A percentile compares a stretch with the other conserved stretches of the same genome.
phyloP scores from a whole-genome alignment of 2,797 vertebrate genomes.

The Coluber constrictor region DNA sequence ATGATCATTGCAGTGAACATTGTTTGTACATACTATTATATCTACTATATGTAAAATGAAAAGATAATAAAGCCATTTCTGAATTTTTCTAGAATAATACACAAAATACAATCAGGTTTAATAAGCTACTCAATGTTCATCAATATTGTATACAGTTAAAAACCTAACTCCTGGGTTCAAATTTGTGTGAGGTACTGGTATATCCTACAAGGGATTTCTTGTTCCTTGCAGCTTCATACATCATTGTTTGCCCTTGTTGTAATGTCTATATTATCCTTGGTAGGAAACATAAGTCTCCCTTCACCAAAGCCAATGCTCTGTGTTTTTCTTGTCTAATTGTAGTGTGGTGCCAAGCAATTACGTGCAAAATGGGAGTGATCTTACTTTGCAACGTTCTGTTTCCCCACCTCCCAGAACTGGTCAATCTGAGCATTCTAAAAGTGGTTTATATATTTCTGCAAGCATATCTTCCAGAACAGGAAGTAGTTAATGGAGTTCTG shows the following conservation, averaged over 20 bases:
- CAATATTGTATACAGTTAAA: background rate
- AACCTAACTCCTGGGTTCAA: background rate
- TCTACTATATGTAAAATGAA: background rate
- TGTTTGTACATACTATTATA: background rate
- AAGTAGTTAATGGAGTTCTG: background rate
- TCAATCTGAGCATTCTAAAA: background rate
- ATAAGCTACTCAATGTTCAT: background rate
- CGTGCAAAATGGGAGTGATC: background rate
- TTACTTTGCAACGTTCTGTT: background rate
- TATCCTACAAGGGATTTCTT: background rate
- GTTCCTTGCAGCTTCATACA: background rate
- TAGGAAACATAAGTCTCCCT: background rate
- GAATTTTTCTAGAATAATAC: background rate
- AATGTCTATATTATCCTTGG: background rate
- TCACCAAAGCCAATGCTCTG: background rate
- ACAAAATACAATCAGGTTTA: background rate
- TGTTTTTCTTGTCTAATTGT: background rate
- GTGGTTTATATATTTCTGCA: background rate
- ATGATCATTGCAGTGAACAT: background rate
- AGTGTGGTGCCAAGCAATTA: background rate
- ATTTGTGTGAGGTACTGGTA: background rate
- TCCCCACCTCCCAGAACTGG: background rate
- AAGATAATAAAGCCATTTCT: background rate
- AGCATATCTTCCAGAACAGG: background rate
- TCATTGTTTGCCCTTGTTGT: background rate